phyloP scores from a whole-genome alignment of 2,888 invertebrate species.

The Asteroscopus sphinx region DNA sequence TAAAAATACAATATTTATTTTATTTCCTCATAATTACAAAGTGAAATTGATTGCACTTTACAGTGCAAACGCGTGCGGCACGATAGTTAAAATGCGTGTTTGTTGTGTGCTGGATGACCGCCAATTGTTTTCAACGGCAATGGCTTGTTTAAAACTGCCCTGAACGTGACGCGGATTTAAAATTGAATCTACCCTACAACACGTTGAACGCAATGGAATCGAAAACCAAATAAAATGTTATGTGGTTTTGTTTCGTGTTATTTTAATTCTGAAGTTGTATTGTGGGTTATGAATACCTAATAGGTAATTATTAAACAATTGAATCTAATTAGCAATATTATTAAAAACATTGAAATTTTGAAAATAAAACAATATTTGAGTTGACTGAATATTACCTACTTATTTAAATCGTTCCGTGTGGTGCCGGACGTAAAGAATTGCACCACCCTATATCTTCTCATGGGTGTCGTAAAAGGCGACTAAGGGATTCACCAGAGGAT shows the following conservation, averaged over 20 bases:
- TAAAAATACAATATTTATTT: conserved; percentile 22
- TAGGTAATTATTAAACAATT: too few relatives aligned
- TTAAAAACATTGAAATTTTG: too few relatives aligned
- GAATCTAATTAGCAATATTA: too few relatives aligned
- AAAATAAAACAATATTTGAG: too few relatives aligned
- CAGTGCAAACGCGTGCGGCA: conserved; percentile 41
- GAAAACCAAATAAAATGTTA: conserved; percentile 35
- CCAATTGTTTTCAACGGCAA: conserved; percentile 72
- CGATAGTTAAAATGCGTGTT: conserved; percentile 68
- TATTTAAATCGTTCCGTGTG: too few relatives aligned
- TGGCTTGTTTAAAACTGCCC: conserved; percentile 74
- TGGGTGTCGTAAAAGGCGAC: too few relatives aligned
- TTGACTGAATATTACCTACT: too few relatives aligned
- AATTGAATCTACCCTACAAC: conserved; percentile 49
- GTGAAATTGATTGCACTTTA: conserved; percentile 34
- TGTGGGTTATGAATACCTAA: too few relatives aligned
- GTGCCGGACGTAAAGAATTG: too few relatives aligned
- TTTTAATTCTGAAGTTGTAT: conserved; percentile 2
- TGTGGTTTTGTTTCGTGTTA: conserved; percentile 6
- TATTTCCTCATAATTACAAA: conserved; percentile 34
- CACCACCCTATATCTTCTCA: too few relatives aligned
- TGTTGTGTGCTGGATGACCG: conserved; percentile 61
- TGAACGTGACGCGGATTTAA: conserved; percentile 66
- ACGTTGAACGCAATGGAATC: conserved; percentile 29
- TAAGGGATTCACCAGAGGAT: too few relatives aligned